Base-by-base conservation (phyloP, 2,888 invertebrate species). In the Drosophila gaucha region DNA sequence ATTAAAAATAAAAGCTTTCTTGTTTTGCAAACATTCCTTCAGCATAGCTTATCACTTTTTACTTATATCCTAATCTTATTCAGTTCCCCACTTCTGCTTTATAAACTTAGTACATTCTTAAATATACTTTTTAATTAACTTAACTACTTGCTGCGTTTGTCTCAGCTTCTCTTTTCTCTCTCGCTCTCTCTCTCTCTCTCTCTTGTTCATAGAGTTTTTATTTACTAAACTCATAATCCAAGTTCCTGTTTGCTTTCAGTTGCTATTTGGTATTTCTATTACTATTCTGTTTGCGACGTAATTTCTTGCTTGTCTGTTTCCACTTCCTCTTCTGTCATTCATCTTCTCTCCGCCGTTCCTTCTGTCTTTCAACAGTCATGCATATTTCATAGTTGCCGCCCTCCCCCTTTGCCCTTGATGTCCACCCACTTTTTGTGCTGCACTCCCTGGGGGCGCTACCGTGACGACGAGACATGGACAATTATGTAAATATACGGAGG, bases 401-500 rank as follows among this genome's bases (percentile, higher is more conserved):
- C 28, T 6, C 3, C 26, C 28, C 28, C 22, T 49, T 35, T 36
- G 47, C 31, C 51, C 47, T 36, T 30, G 6, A 26, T 26, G 24
- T 38, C 36, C 60, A 31, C 60, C 74, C 67, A 72, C 43, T 38
- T 41, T 22, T 44, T 10, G 3, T 12, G 20, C 43, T 31, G 46
- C 28, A 47, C 44, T 70, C 55, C 55, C 46, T 30, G 12, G 55
- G 38, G 50, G 51, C 16, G 28, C 57, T 58, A 62, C 67, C 75
- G 79, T 74, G 75, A 74, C 76, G 65, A 49, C 68, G 68, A 69
- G 89, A 86, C 87, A 88, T 65, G 67, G 67, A 72, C 87, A 84
- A 88, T 84, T 84, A 84, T 84, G 84, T 80, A 88, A 88, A 84
- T 84, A 78, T 60, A 73, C 75, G 62, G 64, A 72, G 84, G 84